Evolutionary conservation across 2,113 vertebrate species (phyloP), one percentile per base, ranked within the genome.

Genomic region (Tachuris rubrigastra): DNA sequence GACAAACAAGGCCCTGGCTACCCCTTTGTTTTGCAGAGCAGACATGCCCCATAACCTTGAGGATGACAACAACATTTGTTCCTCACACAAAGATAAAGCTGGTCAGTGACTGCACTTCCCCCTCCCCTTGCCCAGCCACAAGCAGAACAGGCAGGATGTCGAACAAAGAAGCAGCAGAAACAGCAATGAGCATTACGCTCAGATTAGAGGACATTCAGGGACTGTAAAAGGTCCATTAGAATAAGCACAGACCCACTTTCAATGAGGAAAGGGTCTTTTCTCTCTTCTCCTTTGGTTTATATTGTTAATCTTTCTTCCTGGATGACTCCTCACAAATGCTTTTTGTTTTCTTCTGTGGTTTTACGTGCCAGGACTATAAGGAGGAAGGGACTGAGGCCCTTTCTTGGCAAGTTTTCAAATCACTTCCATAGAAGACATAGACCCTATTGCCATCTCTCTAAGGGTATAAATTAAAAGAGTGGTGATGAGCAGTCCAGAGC

Each of bases 261-360:
- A 98, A 97, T 96, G 95, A 92, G 92, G 93, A 94, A 91, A 35
- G 52, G 59, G 63, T 94, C 96, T 97, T 97, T 95, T 96, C 83
- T 87, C 62, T 53, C 56, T 95, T 81, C 59, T 91, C 72, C 42
- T 81, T 74, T 92, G 66, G 95, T 97, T 96, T 96, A 97, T 96
- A 97, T 98, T 98, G 97, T 97, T 98, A 98, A 97, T 97, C 95
- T 98, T 98, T 98, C 97, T 98, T 98, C 97, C 98, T 98, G 97
- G 97, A 97, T 96, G 97, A 96, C 96, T 97, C 94, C 83, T 98
- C 96, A 98, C 97, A 98, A 98, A 98, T 58, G 96, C 97, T 97
- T 98, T 98, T 98, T 98, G 98, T 98, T 98, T 97, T 97, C 97
- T 97, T 90, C 94, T 95, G 95, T 95, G 96, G 96, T 97, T 97